Percentiles rank a stretch among this genome's conserved stretches.
phyloP scores from a whole-genome alignment of 2,888 invertebrate genomes.

The Alviniconcha strummeri region DNA sequence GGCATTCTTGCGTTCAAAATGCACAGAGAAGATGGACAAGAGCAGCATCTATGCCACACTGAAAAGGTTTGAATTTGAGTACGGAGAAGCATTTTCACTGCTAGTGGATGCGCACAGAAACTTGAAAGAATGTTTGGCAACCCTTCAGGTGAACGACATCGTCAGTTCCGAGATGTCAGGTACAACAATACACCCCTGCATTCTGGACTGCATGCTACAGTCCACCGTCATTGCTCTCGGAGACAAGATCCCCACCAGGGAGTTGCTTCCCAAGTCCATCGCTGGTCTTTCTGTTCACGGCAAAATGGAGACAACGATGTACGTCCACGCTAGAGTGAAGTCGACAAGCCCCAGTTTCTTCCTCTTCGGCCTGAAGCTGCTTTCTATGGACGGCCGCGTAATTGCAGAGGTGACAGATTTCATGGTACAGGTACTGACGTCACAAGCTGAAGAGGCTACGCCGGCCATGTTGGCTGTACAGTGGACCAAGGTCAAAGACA shows the following conservation, averaged over 20 bases:
- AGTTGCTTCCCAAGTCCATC: conserved; percentile 5
- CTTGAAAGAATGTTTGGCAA: conserved; percentile 43
- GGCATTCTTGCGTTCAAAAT: conserved; percentile 23
- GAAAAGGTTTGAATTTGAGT: conserved; percentile 34
- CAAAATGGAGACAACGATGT: too few species aligned
- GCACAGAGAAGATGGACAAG: conserved; percentile 28
- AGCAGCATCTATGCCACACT: conserved; percentile 28
- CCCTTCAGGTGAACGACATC: conserved; percentile 40
- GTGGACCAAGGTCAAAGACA: not conserved
- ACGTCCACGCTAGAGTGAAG: too few species aligned
- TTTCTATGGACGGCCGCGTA: conserved; percentile 1
- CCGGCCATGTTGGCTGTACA: not conserved
- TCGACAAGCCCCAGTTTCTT: not conserved
- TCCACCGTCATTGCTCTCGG: conserved; percentile 30
- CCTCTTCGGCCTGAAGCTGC: not conserved
- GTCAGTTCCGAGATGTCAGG: conserved; percentile 38
- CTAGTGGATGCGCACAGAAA: conserved; percentile 39
- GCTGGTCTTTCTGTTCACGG: too few species aligned
- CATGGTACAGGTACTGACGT: not conserved
- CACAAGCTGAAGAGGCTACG: not conserved
- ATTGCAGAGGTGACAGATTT: not conserved
- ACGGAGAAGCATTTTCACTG: conserved; percentile 31
- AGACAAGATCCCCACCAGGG: not conserved
- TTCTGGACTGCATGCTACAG: conserved; percentile 52
- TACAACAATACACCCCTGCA: conserved; percentile 50